Evolutionary conservation across 2,113 vertebrate genomes (phyloP).

Genomic region (Cyrtonyx montezumae): DNA sequence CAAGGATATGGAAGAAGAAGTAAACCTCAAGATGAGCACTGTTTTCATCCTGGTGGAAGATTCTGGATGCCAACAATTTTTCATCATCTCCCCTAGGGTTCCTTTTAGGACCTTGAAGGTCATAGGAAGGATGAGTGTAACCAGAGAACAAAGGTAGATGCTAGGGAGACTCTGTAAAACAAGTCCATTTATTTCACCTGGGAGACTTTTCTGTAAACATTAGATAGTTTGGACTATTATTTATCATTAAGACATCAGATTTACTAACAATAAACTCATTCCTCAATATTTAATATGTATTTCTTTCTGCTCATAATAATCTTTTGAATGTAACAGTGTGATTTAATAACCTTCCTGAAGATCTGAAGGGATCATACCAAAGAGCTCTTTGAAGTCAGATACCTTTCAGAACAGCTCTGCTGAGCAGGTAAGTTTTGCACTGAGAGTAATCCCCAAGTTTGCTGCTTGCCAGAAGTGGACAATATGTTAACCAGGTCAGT

Average conservation of each 20-base stretch:
- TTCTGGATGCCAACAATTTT: not conserved
- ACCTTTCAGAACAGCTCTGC: not conserved
- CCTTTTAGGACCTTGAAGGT: not conserved
- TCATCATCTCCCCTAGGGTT: not conserved
- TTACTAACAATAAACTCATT: not conserved
- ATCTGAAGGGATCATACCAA: not conserved
- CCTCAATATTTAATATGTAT: accelerated
- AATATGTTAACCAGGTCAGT: not conserved
- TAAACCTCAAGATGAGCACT: not conserved
- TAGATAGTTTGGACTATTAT: not conserved
- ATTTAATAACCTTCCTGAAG: not conserved
- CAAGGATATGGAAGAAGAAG: not conserved
- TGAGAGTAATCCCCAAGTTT: not conserved
- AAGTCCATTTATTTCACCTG: not conserved
- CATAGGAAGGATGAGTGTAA: not conserved
- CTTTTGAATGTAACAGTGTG: not conserved
- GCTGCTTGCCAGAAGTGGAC: not conserved
- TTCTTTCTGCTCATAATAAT: not conserved
- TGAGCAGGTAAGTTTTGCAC: not conserved
- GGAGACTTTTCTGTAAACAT: not conserved
- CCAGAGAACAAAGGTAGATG: not conserved
- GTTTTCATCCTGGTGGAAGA: not conserved
- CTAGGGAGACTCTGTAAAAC: not conserved
- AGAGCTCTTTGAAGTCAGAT: not conserved
- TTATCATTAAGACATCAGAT: not conserved